Evolutionary conservation across 1,140 invertebrate species (phyloP).

Genomic region (Harpegnathos saltator): DNA sequence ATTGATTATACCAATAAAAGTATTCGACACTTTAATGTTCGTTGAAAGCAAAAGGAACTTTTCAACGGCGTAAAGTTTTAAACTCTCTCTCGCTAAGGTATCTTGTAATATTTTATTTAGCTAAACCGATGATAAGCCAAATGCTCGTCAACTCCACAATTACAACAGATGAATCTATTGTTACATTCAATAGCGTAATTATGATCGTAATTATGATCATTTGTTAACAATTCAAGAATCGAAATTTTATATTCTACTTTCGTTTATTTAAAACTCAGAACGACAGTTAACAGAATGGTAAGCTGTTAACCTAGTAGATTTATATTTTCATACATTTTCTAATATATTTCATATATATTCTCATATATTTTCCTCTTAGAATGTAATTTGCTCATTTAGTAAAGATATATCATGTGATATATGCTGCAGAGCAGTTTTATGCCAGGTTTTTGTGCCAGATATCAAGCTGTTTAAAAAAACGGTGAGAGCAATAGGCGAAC

Average conservation of each 20-base stretch:
- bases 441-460: not conserved
- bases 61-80: not conserved
- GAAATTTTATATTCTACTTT: not conserved
- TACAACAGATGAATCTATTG: not conserved
- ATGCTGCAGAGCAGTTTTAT: not conserved
- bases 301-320: not conserved
- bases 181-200: not conserved
- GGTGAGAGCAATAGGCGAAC: no score
- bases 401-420: not conserved
- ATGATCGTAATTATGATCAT: not conserved
- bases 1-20: not conserved
- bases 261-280: not conserved
- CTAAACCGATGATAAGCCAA: not conserved
- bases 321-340: no score
- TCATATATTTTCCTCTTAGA: not conserved
- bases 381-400: not conserved
- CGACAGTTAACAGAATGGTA: not conserved
- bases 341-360: no score
- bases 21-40: not conserved
- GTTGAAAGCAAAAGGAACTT: not conserved
- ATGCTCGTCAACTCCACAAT: not conserved
- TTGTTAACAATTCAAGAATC: not conserved
- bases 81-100: not conserved
- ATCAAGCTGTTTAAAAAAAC: not conserved
- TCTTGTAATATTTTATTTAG: no score